A percentile compares a stretch with the other conserved stretches of the same genome.
These are phyloP conservation scores for Scotopteryx bipunctaria DNA, from an alignment of 2,888 invertebrate genomes.

Conservation along the genomic window DNA sequence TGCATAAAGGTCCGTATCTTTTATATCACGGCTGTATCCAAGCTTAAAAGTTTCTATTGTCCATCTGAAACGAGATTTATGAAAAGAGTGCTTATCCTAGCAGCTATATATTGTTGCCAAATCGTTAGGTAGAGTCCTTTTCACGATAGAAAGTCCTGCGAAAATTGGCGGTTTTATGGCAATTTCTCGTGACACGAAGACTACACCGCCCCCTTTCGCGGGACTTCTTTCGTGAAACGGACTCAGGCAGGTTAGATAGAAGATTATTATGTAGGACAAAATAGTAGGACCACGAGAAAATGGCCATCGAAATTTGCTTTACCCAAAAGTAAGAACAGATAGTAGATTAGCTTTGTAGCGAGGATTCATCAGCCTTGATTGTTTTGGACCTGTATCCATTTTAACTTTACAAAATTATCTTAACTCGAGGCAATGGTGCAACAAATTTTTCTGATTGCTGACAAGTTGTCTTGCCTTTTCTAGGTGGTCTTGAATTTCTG, in stretches of 20 bases:
- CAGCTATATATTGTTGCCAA: background rate
- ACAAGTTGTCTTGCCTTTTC: background rate
- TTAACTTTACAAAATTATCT: conserved; percentile 23
- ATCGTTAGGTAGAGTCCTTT: no score
- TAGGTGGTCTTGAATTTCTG: conserved; percentile 12
- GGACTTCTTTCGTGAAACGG: no score
- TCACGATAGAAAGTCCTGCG: no score
- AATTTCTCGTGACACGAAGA: no score
- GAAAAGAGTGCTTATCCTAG: background rate
- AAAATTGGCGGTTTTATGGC: no score
- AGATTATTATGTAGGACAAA: no score
- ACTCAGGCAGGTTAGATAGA: no score
- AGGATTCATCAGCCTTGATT: conserved; percentile 71
- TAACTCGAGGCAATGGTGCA: background rate
- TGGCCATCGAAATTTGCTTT: no score
- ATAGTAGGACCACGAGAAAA: no score
- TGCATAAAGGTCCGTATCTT: conserved; percentile 85
- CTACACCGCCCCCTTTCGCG: no score
- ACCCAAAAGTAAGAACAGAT: conserved; percentile 82
- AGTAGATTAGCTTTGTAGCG: conserved; percentile 78
- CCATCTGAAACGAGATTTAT: conserved; percentile 81
- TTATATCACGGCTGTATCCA: conserved; percentile 86
- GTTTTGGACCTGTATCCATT: conserved; percentile 76
- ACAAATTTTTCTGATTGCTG: background rate
- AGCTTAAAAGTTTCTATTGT: conserved; percentile 86